Percentiles rank a stretch among this genome's conserved stretches.
Conservation (phyloP, 1,140 invertebrate genomes). For the Heliconius himera region DNA sequence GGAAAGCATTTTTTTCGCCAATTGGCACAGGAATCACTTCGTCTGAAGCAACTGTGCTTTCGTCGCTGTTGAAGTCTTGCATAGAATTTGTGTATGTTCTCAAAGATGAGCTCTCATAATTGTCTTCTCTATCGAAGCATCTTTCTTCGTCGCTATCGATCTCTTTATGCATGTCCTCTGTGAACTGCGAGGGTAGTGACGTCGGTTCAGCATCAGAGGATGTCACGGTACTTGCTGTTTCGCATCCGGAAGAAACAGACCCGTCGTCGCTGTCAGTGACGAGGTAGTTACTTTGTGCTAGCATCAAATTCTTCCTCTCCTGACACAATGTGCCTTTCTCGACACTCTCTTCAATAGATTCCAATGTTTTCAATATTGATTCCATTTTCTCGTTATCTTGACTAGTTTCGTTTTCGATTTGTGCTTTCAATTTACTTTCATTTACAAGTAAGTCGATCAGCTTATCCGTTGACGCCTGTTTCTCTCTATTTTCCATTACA, state of each 20-base stretch:
- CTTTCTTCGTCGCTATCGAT: slow-evolving; percentile 58
- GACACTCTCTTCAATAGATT: slow-evolving; percentile 67
- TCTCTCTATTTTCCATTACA: slow-evolving; percentile 56
- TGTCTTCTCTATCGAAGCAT: slow-evolving; percentile 53
- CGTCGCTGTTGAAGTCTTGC: slow-evolving; percentile 39
- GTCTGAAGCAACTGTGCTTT: slow-evolving; percentile 45
- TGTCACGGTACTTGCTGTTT: slow-evolving; percentile 88
- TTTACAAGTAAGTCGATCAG: slow-evolving; percentile 60
- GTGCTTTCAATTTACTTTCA: slow-evolving; percentile 56
- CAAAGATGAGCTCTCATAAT: slow-evolving; percentile 55
- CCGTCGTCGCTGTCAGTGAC: slow-evolving; percentile 86
- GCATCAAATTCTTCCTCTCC: slow-evolving; percentile 54
- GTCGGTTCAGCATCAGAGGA: slow-evolving; percentile 79
- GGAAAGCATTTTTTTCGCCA: slow-evolving; percentile 71
- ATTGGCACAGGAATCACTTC: slow-evolving; percentile 78
- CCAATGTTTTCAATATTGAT: slow-evolving; percentile 67
- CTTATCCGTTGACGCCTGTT: slow-evolving; percentile 54
- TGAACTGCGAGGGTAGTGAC: slow-evolving; percentile 73
- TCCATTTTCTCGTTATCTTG: slow-evolving; percentile 68
- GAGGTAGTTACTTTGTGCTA: slow-evolving; percentile 78
- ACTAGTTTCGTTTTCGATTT: slow-evolving; percentile 66
- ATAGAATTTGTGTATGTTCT: slow-evolving; percentile 53
- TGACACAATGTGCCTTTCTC: slow-evolving; percentile 52
- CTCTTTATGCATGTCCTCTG: slow-evolving; percentile 61
- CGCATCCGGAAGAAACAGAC: slow-evolving; percentile 88